Evolutionary conservation across 2,888 invertebrate genomes (phyloP), one percentile per base, ranked within the genome.

Genomic region (Lithophane socia): DNA sequence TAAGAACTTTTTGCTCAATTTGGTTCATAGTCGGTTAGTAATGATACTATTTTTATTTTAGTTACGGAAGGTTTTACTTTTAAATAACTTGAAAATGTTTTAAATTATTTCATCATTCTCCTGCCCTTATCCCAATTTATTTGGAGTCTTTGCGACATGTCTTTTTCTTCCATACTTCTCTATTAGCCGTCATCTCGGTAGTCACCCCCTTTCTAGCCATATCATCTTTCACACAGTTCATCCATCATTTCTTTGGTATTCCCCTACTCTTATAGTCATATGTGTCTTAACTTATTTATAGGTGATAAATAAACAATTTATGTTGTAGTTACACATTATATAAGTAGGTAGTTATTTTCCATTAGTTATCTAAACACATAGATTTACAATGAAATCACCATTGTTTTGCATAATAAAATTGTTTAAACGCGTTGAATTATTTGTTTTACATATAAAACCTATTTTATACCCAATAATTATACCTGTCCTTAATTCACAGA

Each of bases 1-100:
- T 58, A 0, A 18, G 29, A 13, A 0, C 21, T 79, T 77, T 79
- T 77, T 82, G 79, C 44, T 77, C 21, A 37, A 79, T 76, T 75
- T 64, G 44, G 49, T 75, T 52, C 21, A 13, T 21, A 37, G 12
- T 21, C 1, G 7, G 42, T 67, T 67, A 29, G 44, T 49, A 37
- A 24, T 80, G 49, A 44, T 21, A 16, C 2, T 9, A n/a, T 76
- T 52, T 49, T 49, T 60, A 24, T 63, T 66, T 67, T 29, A 54
- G 12, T n/a, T 47, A 18, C 29, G n/a, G 44, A 44, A 16, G 18
- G 5, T 16, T 72, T 66, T 64, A n/a, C 21, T 64, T 75, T 21
- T 21, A 37, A 37, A 60, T 49, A 29, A 29, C 2, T 54, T 54
- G 18, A 44, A 52, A 4, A n/a, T 56, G 2, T 42, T 64, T 47